Percentiles rank a stretch among this genome's conserved stretches.
Conservation (phyloP, 2,888 invertebrate species). For the Melanostoma mellinum region DNA sequence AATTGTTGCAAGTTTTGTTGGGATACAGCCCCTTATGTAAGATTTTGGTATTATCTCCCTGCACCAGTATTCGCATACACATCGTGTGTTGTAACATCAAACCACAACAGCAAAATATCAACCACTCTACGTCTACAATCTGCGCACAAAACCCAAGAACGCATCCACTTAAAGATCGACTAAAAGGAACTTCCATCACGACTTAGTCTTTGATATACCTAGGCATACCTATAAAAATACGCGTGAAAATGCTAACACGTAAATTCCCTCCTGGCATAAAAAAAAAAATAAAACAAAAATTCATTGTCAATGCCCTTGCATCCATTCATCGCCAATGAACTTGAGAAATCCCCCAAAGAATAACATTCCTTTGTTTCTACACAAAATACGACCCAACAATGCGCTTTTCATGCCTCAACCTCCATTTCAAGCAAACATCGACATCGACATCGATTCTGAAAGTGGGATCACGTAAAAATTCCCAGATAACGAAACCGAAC, state of each 20-base stretch:
- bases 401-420: slow-evolving; percentile 43
- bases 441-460: slow-evolving; percentile 37
- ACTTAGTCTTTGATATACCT: not conserved
- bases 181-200: slow-evolving; percentile 13
- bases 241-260: slow-evolving; percentile 7
- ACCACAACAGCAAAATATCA: too few relatives aligned
- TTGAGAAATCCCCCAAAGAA: slow-evolving; percentile 54
- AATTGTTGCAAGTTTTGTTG: too few relatives aligned
- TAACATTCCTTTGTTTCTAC: slow-evolving; percentile 52
- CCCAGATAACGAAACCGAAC: slow-evolving; percentile 35
- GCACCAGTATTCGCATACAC: too few relatives aligned
- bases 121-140: too few relatives aligned
- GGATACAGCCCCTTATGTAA: too few relatives aligned
- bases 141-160: slow-evolving; percentile 8
- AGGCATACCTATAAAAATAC: slow-evolving; percentile 8
- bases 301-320: slow-evolving; percentile 56
- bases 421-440: slow-evolving; percentile 45
- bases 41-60: too few relatives aligned
- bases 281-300: slow-evolving; percentile 13
- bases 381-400: slow-evolving; percentile 44
- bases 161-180: slow-evolving; percentile 10
- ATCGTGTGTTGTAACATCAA: too few relatives aligned
- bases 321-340: slow-evolving; percentile 62
- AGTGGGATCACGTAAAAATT: slow-evolving; percentile 56
- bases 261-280: slow-evolving; percentile 15